Conservation (phyloP, 2,797 vertebrate genomes). For the Squalus acanthias region DNA sequence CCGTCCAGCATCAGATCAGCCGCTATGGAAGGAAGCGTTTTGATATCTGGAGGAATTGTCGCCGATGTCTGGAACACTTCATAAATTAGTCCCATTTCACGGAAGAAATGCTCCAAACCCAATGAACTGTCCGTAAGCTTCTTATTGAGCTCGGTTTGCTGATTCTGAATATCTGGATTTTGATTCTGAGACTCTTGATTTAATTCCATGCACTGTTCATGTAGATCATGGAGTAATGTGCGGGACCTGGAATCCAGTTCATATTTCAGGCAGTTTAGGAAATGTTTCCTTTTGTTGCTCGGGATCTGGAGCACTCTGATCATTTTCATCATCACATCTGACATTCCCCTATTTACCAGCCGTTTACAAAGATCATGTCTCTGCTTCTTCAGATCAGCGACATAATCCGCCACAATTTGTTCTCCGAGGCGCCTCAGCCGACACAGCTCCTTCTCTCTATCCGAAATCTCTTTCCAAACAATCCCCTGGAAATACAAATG, state of each 20-base stretch:
- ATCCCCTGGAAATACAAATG: too few relatives aligned
- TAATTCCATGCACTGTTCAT: slow-evolving; percentile 53
- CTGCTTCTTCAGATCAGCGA: background rate
- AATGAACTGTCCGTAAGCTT: background rate
- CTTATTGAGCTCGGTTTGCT: too few relatives aligned
- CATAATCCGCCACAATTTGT: too few relatives aligned
- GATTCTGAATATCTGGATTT: slow-evolving; percentile 44
- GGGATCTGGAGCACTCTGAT: slow-evolving; percentile 51
- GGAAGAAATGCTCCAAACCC: background rate
- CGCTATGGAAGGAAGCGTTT: slow-evolving; percentile 53
- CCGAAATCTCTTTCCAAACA: too few relatives aligned
- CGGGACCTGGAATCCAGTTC: slow-evolving; percentile 56
- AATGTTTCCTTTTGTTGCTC: slow-evolving; percentile 57
- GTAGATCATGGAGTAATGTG: slow-evolving; percentile 47
- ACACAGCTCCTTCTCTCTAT: too few relatives aligned
- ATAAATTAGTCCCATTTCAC: background rate
- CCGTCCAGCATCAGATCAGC: slow-evolving; percentile 53
- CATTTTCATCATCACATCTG: slow-evolving; percentile 56
- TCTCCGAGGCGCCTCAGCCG: too few relatives aligned
- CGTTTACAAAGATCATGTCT: slow-evolving; percentile 65
- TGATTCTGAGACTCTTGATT: slow-evolving; percentile 47
- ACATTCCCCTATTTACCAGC: slow-evolving; percentile 56
- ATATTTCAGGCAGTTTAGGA: slow-evolving; percentile 69
- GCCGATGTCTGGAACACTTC: background rate
- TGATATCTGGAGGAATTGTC: slow-evolving; percentile 22